Base-by-base conservation (phyloP, 2,113 vertebrate genomes). In the Aviceda subcristata region DNA sequence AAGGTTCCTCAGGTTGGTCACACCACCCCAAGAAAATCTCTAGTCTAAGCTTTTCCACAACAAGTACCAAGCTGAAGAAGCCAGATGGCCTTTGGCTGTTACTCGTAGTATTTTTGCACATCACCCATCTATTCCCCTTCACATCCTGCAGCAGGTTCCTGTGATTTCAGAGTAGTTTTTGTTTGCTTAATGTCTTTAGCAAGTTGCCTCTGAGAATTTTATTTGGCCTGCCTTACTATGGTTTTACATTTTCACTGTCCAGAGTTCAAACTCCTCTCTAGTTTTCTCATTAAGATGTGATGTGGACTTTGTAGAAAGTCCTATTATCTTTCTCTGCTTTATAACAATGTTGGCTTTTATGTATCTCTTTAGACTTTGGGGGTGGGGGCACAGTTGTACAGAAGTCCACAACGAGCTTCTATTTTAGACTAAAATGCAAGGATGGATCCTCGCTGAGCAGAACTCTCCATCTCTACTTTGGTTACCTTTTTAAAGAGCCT, bases 401-500 rank as follows among this genome's bases (percentile, higher is more conserved):
- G 12, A 55, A 67, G 9, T 10, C 23, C 41, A 22, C 26, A 53
- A 21, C 6, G 15, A 55, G 30, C 20, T 79, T 39, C 23, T 19
- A 6, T 32, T 71, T 69, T 2, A 53, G n/a, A 50, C 32, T 39
- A 13, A 41, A 46, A 18, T 11, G 3, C 11, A 34, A 78, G 57
- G 57, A 53, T 5, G 34, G 50, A 11, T 1, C 11, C 81, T 9
- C 4, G 1, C 7, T 6, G 20, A 41, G 43, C 55, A 72, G 71
- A 36, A 5, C 41, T 23, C 43, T 17, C 41, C 59, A 26, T 0
- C 8, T 6, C 63, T 53, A 66, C 67, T 32, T 32, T 23, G 50
- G 32, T 86, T 84, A 99, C 99, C 99, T 99, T 99, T 98, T 99
- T 99, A 92, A 99, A 99, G 96, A 99, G 99, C 94, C 99, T 98